Evolutionary conservation across 1,140 invertebrate species (phyloP).

Genomic region (Dendroctonus ponderosae): DNA sequence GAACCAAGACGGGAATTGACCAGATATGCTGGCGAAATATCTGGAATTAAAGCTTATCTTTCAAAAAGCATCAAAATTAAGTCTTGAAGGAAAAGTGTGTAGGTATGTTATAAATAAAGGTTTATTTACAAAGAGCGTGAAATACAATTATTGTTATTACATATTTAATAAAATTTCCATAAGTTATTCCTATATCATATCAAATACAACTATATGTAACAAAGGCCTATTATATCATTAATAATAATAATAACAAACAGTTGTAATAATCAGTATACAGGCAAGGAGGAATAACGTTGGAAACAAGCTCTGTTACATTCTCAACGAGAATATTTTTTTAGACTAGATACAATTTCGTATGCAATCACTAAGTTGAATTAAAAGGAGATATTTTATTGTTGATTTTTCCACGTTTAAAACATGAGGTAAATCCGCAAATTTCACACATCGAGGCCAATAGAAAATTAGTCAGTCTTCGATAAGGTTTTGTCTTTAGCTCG

Average conservation of each 20-base stretch:
- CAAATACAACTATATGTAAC: constrained; percentile 5
- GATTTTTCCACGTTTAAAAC: no score
- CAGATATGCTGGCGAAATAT: constrained; percentile 84
- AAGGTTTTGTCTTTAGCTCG: no score
- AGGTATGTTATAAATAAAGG: constrained; percentile 28
- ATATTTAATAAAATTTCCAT: constrained; percentile 21
- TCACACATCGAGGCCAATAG: no score
- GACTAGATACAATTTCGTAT: no score
- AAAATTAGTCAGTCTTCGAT: no score
- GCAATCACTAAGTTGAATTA: no score
- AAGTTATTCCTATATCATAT: background rate
- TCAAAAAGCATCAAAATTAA: constrained; percentile 86
- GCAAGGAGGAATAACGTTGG: no score
- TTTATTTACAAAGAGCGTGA: constrained; percentile 32
- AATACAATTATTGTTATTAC: constrained; percentile 15
- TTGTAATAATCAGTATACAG: no score
- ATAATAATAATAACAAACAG: background rate
- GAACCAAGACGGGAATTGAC: constrained; percentile 74
- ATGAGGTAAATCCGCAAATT: no score
- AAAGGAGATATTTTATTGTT: no score
- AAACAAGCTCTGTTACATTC: no score
- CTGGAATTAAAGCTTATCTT: constrained; percentile 85
- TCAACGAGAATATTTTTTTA: no score
- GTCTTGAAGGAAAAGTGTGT: constrained; percentile 45
- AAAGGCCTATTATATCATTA: background rate